These are phyloP conservation scores for Caenorhabditis tropicalis DNA, from an alignment of 1,140 invertebrate species.

Conservation along the genomic window DNA sequence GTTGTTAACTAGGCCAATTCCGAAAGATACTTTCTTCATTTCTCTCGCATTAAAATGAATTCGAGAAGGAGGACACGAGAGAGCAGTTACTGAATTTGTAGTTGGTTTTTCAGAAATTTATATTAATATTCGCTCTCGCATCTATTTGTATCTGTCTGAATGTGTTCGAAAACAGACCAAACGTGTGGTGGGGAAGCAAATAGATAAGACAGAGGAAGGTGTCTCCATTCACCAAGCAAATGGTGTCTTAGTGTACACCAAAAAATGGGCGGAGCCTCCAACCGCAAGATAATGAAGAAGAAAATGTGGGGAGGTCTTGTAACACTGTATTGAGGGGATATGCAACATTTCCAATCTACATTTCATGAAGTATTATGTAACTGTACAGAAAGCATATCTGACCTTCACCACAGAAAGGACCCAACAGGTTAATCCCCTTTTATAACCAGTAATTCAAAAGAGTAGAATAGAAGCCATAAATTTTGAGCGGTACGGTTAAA, in stretches of 20 bases:
- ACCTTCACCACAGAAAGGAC: not conserved
- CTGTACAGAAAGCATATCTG: not conserved
- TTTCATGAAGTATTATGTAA: no score
- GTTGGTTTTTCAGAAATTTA: not conserved
- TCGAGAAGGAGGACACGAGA: not conserved
- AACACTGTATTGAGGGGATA: no score
- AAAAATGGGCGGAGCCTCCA: not conserved
- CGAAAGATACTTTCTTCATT: conserved; percentile 1
- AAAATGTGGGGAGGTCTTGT: no score
- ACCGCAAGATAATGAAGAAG: not conserved
- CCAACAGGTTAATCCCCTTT: conserved; percentile 31
- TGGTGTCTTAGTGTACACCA: conserved; percentile 4
- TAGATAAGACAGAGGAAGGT: not conserved
- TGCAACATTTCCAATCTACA: no score
- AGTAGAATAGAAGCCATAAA: conserved; percentile 8
- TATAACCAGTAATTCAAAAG: conserved; percentile 22
- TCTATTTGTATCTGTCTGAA: not conserved
- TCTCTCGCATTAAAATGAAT: not conserved
- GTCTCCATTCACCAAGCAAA: not conserved
- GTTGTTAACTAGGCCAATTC: conserved; percentile 39
- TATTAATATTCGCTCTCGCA: not conserved
- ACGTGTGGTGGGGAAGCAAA: not conserved
- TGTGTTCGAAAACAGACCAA: not conserved
- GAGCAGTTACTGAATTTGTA: not conserved
- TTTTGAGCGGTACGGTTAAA: conserved; percentile 9